A percentile compares a stretch with the other conserved stretches of the same genome.
These are phyloP conservation scores for Dromaius novaehollandiae DNA, from an alignment of 2,113 vertebrate genomes.

Conservation along the genomic window DNA sequence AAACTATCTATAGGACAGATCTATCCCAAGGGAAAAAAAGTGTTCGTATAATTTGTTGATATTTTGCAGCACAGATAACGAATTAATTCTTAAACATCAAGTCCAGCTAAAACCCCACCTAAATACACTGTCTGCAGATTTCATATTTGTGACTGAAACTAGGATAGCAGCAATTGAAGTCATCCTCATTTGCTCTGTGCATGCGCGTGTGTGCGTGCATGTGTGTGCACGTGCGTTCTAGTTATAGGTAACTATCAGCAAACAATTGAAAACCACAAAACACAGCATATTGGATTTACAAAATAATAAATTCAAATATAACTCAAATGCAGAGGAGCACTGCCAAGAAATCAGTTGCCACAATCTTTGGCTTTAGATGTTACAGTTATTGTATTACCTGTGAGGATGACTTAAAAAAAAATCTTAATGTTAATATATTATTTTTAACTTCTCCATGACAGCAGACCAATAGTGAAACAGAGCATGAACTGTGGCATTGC, in stretches of 20 bases:
- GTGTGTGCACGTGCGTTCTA: no score
- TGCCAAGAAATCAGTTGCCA: neutral
- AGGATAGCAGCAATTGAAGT: neutral
- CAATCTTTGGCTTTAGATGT: neutral
- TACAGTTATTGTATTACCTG: neutral
- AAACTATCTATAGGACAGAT: no score
- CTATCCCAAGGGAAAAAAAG: neutral
- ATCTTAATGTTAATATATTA: neutral
- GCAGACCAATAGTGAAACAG: neutral
- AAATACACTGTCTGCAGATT: neutral
- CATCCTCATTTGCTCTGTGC: no score
- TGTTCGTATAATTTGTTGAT: neutral
- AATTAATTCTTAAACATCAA: neutral
- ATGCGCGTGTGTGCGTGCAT: no score
- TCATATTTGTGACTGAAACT: neutral
- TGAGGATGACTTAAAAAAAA: neutral
- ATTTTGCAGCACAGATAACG: neutral
- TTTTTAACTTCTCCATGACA: neutral
- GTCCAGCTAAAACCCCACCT: no score
- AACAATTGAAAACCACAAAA: no score
- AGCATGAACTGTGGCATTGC: neutral
- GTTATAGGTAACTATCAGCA: no score
- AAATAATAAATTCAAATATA: neutral
- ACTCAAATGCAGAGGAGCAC: neutral
- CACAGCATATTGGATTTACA: neutral